Evolutionary conservation across 2,888 invertebrate genomes (phyloP), one percentile per base, ranked within the genome.

Genomic region (Rhimphoctona megacephalus): DNA sequence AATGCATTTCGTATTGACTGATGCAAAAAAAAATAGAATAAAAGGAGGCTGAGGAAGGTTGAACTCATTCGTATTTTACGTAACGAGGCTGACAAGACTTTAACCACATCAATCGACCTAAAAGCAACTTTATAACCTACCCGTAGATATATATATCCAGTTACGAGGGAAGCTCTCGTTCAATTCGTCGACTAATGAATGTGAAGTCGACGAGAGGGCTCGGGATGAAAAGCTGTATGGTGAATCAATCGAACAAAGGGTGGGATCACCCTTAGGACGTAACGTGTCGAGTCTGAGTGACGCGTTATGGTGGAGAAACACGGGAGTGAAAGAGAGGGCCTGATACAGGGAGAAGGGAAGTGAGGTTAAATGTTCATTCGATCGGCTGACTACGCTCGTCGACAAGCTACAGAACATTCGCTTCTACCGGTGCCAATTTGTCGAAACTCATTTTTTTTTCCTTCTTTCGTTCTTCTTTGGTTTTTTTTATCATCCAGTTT

Each of bases 191-290:
- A 79, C 83, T 87, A 85, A 87, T 87, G 86, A 87, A 85, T 84
- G 78, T 81, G 81, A 85, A 87, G 79, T 87, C 74, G 67, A 69
- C 76, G 82, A 82, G 74, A 69, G 69, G 85, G 78, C 36, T 61
- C 64, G 64, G 69, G 79, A 83, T 83, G 86, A 81, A 73, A 81
- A 79, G 79, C 81, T 82, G 85, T 87, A 87, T 85, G 86, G 81
- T 76, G 82, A 87, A 85, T 87, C 86, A 85, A 85, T 87, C 84
- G 84, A 79, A 79, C 86, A 87, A 87, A 87, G 86, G 81, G 77
- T 85, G 76, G 76, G 61, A 81, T 87, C 86, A 76, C 84, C 86
- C 70, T 57, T 57, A 67, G 83, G 74, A 76, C 70, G 82, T 69
- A 81, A 81, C 81, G 78, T 64, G 81, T 84, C 81, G 64, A 77